Base-by-base conservation (phyloP, 1,140 invertebrate genomes). In the Camponotus floridanus region DNA sequence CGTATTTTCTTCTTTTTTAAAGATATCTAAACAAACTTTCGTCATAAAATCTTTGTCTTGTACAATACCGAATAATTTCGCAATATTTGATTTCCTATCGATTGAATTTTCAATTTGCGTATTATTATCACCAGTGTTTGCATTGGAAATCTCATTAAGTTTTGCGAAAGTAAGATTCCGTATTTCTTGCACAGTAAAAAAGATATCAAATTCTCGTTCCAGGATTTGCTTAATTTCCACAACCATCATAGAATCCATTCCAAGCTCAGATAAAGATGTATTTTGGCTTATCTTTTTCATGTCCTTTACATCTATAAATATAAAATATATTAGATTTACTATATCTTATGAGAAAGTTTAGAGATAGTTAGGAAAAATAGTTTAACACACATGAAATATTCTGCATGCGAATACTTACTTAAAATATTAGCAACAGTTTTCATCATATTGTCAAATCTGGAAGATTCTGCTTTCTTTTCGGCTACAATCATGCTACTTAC, bases 221-320 rank as follows among this genome's bases (percentile, higher is more conserved):
- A 98, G 92, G 0, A 96, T 96, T 91, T 98, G 97, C 91, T 97
- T 97, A 42, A 98, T 97, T 94, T 98, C 97, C 0, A 98, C 97
- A 45, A 96, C 97, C 97, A 98, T 98, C 94, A 98, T 96, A 0
- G 97, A 98, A 91, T 98, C 97, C 94, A 98, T 96, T 45, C 97
- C 97, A 9, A 98, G 94, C 92, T 98, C 97, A 36, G 96, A 96
- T 7, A 98, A 93, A 2, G 96, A 1, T 36, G 96, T 96, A 83
- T 97, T 96, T 48, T 95, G 93, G 89, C 96, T 96, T 1, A 98
- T 92, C 6, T 95, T 95, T 76, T 96, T 96, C 59, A 95, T 81
- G 88, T 96, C 95, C 84, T 95, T 94, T 93, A 64, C 33, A 78
- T 76, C 21, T 48, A 3, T 0, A 5, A 85, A 31, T 3, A 51